Percentiles rank a stretch among this genome's conserved stretches.
Evolutionary conservation across 2,888 invertebrate species (phyloP).

Genomic region (Gymnosoma rotundatum): DNA sequence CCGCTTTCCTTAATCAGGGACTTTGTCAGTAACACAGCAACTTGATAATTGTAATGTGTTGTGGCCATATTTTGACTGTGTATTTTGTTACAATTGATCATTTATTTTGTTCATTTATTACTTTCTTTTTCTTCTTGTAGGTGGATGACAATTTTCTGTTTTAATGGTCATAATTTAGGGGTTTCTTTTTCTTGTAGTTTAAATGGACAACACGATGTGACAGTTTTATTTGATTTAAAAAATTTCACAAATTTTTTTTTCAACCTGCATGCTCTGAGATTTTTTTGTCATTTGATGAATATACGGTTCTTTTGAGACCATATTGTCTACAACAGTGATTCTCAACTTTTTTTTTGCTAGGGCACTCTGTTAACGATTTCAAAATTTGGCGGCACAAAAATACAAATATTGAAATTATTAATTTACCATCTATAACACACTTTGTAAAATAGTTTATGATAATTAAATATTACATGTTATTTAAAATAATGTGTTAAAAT

Average conservation of each 20-base stretch:
- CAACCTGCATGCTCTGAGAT: background rate
- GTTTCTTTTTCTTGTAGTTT: conserved; percentile 16
- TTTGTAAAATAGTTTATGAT: too few relatives aligned
- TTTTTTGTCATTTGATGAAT: background rate
- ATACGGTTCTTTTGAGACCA: too few relatives aligned
- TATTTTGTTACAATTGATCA: conserved; percentile 44
- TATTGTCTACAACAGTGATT: too few relatives aligned
- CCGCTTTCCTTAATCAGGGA: background rate
- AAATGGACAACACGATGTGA: conserved; percentile 17
- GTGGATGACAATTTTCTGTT: conserved; percentile 39
- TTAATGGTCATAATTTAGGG: conserved; percentile 27
- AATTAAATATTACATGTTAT: too few relatives aligned
- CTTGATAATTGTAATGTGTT: conserved; percentile 39
- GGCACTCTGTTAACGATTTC: too few relatives aligned
- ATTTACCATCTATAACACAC: too few relatives aligned
- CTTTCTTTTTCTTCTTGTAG: background rate
- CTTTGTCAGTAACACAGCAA: conserved; percentile 46
- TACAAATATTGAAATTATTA: too few relatives aligned
- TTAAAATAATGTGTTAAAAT: too few relatives aligned
- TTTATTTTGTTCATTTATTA: background rate
- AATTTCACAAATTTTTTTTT: conserved; percentile 40
- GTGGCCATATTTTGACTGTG: conserved; percentile 38
- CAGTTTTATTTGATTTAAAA: conserved; percentile 49
- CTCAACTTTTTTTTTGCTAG: too few relatives aligned
- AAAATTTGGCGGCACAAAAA: too few relatives aligned